Evolutionary conservation across 1,140 invertebrate species (phyloP).

Genomic region (Archivesica marissinica): DNA sequence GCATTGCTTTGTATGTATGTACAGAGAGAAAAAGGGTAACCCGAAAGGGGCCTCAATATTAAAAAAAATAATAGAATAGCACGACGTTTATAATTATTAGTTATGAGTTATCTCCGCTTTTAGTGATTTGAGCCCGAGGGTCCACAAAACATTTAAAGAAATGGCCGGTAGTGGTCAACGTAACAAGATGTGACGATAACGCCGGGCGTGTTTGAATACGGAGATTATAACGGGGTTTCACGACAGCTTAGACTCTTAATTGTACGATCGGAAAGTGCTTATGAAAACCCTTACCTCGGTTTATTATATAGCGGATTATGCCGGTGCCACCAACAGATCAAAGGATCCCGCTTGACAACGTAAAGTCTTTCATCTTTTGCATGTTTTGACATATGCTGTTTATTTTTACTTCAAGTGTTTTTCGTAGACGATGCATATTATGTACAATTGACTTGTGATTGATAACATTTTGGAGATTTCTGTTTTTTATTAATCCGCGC

Average conservation of each 20-base stretch:
- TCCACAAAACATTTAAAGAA: no score
- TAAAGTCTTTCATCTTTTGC: constrained; percentile 16
- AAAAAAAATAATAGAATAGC: no score
- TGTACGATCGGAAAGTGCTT: neutral
- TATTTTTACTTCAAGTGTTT: neutral
- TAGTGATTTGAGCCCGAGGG: no score
- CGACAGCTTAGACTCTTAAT: constrained; percentile 26
- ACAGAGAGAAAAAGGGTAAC: no score
- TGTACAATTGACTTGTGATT: neutral
- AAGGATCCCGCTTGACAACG: neutral
- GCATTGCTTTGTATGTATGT: no score
- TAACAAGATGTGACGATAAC: constrained; percentile 13
- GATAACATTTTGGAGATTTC: neutral
- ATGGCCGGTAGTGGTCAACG: no score
- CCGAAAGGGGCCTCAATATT: no score
- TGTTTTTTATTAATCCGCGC: neutral
- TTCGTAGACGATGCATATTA: neutral
- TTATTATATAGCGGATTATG: constrained; percentile 40
- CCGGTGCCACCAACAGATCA: neutral
- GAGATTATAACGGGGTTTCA: constrained; percentile 25
- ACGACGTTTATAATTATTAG: no score
- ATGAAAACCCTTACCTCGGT: constrained; percentile 5
- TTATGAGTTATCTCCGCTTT: no score
- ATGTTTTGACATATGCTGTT: constrained; percentile 34
- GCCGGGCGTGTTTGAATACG: neutral